Evolutionary conservation across 2,888 invertebrate genomes (phyloP).

Genomic region (Cotesia congregata): DNA sequence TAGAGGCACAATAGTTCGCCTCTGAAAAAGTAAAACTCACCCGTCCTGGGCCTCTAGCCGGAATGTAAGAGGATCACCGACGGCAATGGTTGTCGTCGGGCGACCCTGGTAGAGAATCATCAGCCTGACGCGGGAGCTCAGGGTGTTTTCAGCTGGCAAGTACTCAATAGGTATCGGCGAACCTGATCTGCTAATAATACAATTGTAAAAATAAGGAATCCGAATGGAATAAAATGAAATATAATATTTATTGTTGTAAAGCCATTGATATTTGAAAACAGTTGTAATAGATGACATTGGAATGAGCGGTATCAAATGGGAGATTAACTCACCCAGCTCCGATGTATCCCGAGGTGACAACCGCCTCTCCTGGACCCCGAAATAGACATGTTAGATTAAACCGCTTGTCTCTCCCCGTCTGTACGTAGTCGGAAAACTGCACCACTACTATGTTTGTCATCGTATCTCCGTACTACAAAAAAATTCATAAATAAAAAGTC

Average conservation of each 20-base stretch:
- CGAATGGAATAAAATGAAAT: neutral
- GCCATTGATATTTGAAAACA: conserved; percentile 16
- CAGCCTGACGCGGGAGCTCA: conserved; percentile 89
- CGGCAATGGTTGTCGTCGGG: conserved; percentile 93
- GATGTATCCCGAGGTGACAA: conserved; percentile 93
- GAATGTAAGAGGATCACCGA: conserved; percentile 92
- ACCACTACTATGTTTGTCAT: conserved; percentile 95
- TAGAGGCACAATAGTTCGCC: neutral
- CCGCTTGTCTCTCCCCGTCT: conserved; percentile 90
- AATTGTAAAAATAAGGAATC: conserved; percentile 21
- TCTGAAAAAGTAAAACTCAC: conserved; percentile 43
- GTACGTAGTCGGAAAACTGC: conserved; percentile 93
- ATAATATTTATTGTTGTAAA: neutral
- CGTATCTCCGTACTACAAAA: conserved; percentile 85
- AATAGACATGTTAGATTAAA: conserved; percentile 95
- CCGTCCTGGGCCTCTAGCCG: conserved; percentile 91
- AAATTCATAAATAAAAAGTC: neutral
- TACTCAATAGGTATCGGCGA: conserved; percentile 94
- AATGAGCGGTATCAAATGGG: conserved; percentile 29
- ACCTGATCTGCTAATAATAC: conserved; percentile 78
- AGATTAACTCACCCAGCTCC: conserved; percentile 81
- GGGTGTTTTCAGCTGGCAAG: conserved; percentile 89
- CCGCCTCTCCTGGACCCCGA: conserved; percentile 92
- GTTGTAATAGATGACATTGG: neutral
- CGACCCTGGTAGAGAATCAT: conserved; percentile 90